These are phyloP conservation scores for Noctua comes DNA, from an alignment of 2,888 invertebrate genomes.

Conservation along the genomic window DNA sequence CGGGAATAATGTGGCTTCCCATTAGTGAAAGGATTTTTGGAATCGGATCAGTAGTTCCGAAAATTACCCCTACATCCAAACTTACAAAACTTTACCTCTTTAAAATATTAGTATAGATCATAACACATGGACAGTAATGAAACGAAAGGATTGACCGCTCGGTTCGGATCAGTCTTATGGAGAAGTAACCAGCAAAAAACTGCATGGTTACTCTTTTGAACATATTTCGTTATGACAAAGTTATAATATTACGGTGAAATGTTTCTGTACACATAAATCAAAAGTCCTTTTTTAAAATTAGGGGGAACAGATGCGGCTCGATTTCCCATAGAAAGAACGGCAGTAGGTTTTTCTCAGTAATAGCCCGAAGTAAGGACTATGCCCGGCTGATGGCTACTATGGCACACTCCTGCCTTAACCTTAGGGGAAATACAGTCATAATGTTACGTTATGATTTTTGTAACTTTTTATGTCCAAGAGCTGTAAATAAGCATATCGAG, in stretches of 20 bases:
- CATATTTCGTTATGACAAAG: neutral
- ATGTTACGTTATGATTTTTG: too few relatives aligned
- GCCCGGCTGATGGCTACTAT: too few relatives aligned
- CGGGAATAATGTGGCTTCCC: neutral
- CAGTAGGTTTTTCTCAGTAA: too few relatives aligned
- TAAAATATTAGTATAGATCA: too few relatives aligned
- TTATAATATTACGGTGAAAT: neutral
- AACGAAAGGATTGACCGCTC: neutral
- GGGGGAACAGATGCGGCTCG: too few relatives aligned
- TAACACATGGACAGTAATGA: neutral
- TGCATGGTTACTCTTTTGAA: neutral
- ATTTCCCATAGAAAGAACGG: too few relatives aligned
- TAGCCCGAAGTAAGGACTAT: too few relatives aligned
- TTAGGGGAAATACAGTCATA: too few relatives aligned
- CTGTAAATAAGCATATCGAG: too few relatives aligned
- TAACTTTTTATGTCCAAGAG: too few relatives aligned
- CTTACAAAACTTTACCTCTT: neutral
- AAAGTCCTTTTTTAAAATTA: too few relatives aligned
- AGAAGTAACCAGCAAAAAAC: neutral
- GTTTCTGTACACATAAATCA: neutral
- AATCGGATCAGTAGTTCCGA: neutral
- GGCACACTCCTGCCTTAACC: too few relatives aligned
- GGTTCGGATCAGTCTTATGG: neutral
- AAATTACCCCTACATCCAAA: neutral
- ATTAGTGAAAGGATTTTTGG: neutral